Percentiles rank a stretch among this genome's conserved stretches.
phyloP scores from a whole-genome alignment of 1,140 invertebrate genomes.

The Euborellia annulipes region DNA sequence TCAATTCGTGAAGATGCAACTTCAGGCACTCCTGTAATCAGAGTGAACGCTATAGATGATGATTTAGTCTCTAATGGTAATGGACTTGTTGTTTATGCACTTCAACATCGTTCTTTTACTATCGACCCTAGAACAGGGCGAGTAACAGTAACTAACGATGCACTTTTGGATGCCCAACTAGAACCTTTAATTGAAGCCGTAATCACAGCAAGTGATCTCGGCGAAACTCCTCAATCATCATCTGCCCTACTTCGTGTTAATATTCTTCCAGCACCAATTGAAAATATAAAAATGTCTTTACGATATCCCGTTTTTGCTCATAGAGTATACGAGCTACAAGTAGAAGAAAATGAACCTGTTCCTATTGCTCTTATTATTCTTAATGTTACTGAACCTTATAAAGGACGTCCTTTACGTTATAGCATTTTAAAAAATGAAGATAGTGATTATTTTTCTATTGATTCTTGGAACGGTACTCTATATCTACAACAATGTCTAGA shows the following conservation, averaged over 20 bases:
- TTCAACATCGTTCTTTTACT: conserved; percentile 45
- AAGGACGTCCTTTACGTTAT: conserved; percentile 26
- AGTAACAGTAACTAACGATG: conserved; percentile 48
- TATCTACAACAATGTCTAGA: conserved; percentile 51
- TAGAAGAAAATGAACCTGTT: conserved; percentile 53
- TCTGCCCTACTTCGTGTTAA: conserved; percentile 53
- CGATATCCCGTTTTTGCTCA: conserved; percentile 47
- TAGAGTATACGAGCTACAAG: conserved; percentile 58
- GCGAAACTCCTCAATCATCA: conserved; percentile 61
- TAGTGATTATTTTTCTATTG: conserved; percentile 44
- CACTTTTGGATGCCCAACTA: conserved; percentile 54
- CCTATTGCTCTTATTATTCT: conserved; percentile 51
- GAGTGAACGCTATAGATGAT: conserved; percentile 66
- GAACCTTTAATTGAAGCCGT: conserved; percentile 52
- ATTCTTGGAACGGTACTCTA: conserved; percentile 51
- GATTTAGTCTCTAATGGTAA: conserved; percentile 73
- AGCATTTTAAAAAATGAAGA: conserved; percentile 32
- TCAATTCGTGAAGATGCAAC: conserved; percentile 49
- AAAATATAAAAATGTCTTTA: conserved; percentile 11
- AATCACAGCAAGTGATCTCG: conserved; percentile 66
- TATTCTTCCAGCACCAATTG: conserved; percentile 45
- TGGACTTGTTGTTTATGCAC: conserved; percentile 56
- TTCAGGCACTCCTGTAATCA: conserved; percentile 47
- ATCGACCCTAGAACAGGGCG: conserved; percentile 63
- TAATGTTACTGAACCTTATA: conserved; percentile 43